phyloP scores from a whole-genome alignment of 2,797 vertebrate species.

The Hybognathus amarus region DNA sequence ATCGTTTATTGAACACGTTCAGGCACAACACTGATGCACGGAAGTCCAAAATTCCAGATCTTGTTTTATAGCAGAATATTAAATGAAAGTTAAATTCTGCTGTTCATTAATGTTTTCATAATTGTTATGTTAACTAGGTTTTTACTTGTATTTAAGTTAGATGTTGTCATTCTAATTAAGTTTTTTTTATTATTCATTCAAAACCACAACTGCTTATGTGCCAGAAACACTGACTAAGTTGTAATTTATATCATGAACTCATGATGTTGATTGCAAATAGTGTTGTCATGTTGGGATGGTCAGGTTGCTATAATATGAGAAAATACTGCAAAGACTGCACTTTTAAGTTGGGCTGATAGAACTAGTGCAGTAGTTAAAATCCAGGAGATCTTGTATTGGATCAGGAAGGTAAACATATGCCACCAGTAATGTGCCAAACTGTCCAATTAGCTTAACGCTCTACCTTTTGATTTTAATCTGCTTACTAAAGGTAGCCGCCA shows the following conservation, averaged over 20 bases:
- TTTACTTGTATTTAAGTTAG: background rate
- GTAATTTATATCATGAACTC: background rate
- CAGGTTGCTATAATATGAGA: background rate
- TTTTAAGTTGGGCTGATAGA: background rate
- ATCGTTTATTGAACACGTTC: no score
- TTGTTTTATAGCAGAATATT: background rate
- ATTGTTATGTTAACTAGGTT: background rate
- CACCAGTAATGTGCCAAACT: slow-evolving; percentile 59
- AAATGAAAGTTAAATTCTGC: background rate
- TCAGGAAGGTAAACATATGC: slow-evolving; percentile 53
- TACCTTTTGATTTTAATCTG: slow-evolving; percentile 70
- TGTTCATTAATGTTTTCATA: background rate
- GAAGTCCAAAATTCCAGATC: background rate
- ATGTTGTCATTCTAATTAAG: background rate
- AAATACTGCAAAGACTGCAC: background rate
- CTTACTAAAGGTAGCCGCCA: slow-evolving; percentile 60
- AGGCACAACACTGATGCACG: no score
- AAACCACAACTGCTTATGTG: background rate
- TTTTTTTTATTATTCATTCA: background rate
- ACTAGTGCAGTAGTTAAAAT: slow-evolving; percentile 56
- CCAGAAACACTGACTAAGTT: background rate
- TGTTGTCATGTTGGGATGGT: background rate
- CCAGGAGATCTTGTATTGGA: slow-evolving; percentile 26
- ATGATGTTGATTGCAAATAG: background rate
- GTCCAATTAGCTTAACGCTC: slow-evolving; percentile 67